Percentiles rank a stretch among this genome's conserved stretches.
Conservation (phyloP, 2,113 vertebrate species). For the Bufo bufo region DNA sequence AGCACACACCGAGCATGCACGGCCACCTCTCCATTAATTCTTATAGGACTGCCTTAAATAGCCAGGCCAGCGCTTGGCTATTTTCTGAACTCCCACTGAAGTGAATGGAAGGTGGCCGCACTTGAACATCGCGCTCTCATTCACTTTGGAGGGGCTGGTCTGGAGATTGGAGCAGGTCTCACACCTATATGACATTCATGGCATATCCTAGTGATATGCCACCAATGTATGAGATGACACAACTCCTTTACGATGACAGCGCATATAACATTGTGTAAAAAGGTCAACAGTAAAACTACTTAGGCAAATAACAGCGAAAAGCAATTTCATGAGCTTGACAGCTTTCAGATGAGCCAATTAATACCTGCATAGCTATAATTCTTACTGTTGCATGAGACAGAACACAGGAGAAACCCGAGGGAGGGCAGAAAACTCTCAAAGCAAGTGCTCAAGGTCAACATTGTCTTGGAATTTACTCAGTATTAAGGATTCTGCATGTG, state of each 20-base stretch:
- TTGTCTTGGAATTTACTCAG: not conserved
- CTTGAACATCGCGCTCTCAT: too few relatives aligned
- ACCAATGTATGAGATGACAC: too few relatives aligned
- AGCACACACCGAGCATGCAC: too few relatives aligned
- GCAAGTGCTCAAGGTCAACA: not conserved
- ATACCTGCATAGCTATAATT: conserved; percentile 3
- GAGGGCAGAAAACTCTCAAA: not conserved
- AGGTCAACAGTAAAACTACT: not conserved
- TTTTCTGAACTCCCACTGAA: too few relatives aligned
- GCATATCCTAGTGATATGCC: too few relatives aligned
- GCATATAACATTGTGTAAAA: conserved; percentile 20
- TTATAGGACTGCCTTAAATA: too few relatives aligned
- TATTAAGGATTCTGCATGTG: not conserved
- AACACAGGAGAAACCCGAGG: not conserved
- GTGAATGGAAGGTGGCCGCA: too few relatives aligned
- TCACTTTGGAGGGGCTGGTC: too few relatives aligned
- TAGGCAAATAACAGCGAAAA: not conserved
- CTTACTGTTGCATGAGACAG: not conserved
- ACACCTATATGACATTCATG: too few relatives aligned
- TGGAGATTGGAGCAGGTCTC: too few relatives aligned
- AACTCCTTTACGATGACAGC: not conserved
- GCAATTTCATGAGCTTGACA: conserved; percentile 9
- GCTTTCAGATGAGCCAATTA: conserved; percentile 32
- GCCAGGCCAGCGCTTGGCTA: too few relatives aligned
- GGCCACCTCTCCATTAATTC: too few relatives aligned